phyloP scores from a whole-genome alignment of 2,113 vertebrate species.

The Trochalopteron elliotii region DNA sequence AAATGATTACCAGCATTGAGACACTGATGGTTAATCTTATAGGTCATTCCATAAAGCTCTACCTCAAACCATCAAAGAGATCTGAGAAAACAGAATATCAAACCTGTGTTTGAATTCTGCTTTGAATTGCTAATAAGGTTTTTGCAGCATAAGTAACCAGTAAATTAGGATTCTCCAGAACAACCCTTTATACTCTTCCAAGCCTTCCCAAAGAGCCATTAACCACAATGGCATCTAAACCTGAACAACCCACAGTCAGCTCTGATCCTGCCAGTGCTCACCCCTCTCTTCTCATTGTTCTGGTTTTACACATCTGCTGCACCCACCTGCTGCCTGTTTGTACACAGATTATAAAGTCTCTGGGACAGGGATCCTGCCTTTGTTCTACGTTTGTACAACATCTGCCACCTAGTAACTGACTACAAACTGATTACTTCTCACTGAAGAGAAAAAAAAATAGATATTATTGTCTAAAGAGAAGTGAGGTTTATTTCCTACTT shows the following conservation, averaged over 20 bases:
- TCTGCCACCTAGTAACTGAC: background rate
- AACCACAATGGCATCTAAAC: background rate
- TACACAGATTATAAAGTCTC: background rate
- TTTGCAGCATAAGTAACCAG: background rate
- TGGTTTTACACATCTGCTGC: background rate
- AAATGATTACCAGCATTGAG: background rate
- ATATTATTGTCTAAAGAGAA: background rate
- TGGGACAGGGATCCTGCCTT: background rate
- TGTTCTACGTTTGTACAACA: background rate
- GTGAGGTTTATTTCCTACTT: background rate
- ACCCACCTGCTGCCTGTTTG: conserved; percentile 19
- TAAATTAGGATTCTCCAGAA: background rate
- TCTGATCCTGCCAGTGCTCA: background rate
- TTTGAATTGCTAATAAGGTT: background rate
- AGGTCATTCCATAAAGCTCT: background rate
- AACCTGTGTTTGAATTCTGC: background rate
- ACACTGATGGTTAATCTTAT: background rate
- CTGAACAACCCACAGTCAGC: background rate
- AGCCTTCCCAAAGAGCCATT: background rate
- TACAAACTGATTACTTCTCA: background rate
- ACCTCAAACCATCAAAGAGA: background rate
- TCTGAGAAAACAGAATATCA: background rate
- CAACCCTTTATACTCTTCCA: background rate
- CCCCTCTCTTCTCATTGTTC: background rate
- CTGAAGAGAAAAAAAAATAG: background rate